phyloP scores from a whole-genome alignment of 2,888 invertebrate genomes.

The Diaphora mendica region DNA sequence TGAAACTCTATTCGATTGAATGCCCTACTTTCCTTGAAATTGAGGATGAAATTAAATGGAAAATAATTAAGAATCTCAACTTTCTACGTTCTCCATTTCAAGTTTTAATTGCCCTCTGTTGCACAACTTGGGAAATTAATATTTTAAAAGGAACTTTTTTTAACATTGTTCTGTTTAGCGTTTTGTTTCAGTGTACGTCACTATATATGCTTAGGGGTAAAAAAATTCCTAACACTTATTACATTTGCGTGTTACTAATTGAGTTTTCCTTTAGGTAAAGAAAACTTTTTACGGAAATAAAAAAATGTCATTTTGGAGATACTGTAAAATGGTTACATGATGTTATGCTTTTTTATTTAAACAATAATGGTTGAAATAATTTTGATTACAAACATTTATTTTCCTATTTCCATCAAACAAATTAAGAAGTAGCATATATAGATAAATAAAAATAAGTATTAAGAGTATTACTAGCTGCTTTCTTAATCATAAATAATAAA shows the following conservation, averaged over 20 bases:
- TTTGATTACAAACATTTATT: not conserved
- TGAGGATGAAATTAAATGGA: slow-evolving; percentile 67
- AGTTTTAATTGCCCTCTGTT: slow-evolving; percentile 80
- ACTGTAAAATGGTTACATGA: not conserved
- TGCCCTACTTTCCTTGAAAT: slow-evolving; percentile 27
- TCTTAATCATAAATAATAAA: no score
- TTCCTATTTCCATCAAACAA: no score
- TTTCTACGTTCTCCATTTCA: slow-evolving; percentile 68
- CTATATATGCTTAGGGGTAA: slow-evolving; percentile 6
- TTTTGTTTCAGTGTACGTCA: slow-evolving; percentile 48
- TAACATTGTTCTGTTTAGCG: slow-evolving; percentile 59
- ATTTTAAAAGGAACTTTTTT: slow-evolving; percentile 68
- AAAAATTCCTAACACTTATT: slow-evolving; percentile 19
- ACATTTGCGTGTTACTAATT: slow-evolving; percentile 21
- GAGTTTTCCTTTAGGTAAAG: slow-evolving; percentile 5
- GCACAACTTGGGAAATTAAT: slow-evolving; percentile 78
- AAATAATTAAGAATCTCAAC: slow-evolving; percentile 71
- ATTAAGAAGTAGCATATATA: no score
- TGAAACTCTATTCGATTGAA: slow-evolving; percentile 16
- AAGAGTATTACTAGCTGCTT: no score
- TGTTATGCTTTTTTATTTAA: not conserved
- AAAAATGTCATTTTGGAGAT: slow-evolving; percentile 5
- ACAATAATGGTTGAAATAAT: not conserved
- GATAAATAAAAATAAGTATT: no score
- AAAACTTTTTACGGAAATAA: slow-evolving; percentile 12